Evolutionary conservation across 1,140 invertebrate species (phyloP).

Genomic region (Drosophila burlai): DNA sequence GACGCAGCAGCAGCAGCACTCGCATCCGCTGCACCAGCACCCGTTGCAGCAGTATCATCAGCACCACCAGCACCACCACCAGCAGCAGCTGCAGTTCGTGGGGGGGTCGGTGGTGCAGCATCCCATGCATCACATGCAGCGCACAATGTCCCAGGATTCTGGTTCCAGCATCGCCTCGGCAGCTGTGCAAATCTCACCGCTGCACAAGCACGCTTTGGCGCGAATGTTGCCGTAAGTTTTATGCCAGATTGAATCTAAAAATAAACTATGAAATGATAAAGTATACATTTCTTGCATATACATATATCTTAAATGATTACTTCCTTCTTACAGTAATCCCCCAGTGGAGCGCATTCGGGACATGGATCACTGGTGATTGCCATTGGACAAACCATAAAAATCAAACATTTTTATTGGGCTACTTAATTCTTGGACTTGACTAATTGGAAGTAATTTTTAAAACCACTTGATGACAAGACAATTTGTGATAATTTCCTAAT

Average conservation of each 20-base stretch:
- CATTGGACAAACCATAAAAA: constrained; percentile 57
- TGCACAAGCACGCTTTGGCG: constrained; percentile 80
- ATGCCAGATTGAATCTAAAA: neutral
- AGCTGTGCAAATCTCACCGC: constrained; percentile 76
- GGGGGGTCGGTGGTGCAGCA: constrained; percentile 62
- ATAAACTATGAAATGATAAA: neutral
- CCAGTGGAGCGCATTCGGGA: constrained; percentile 81
- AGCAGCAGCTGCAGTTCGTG: constrained; percentile 72
- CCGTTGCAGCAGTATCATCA: constrained; percentile 45
- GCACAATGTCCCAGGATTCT: constrained; percentile 85
- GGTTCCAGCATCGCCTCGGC: constrained; percentile 85
- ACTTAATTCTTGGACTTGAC: constrained; percentile 43
- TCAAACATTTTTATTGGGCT: constrained; percentile 30
- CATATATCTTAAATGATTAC: neutral
- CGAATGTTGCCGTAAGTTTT: constrained; percentile 83
- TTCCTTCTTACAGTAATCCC: constrained; percentile 61
- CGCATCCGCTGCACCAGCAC: constrained; percentile 38
- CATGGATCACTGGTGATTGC: constrained; percentile 82
- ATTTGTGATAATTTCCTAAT: constrained; percentile 81
- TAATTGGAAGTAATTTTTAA: constrained; percentile 45
- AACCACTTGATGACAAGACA: constrained; percentile 59
- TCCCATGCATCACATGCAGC: constrained; percentile 74
- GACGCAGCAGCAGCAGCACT: constrained; percentile 27
- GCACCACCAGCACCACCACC: constrained; percentile 64
- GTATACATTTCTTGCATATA: neutral